Evolutionary conservation across 2,888 invertebrate species (phyloP), one percentile per base, ranked within the genome.

Genomic region (Elysia crispata): DNA sequence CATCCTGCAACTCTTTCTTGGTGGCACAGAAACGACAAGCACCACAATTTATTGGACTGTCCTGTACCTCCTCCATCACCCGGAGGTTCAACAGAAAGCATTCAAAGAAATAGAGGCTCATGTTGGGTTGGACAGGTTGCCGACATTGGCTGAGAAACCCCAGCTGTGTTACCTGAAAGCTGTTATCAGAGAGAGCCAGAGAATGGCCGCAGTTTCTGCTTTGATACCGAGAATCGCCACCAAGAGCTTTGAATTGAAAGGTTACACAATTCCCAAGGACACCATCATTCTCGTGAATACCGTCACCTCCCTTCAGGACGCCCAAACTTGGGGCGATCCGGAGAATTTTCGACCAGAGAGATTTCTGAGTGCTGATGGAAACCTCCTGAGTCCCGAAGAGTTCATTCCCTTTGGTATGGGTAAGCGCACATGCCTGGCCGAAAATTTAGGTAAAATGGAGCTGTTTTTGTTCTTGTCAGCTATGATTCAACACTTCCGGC

Each of bases 1-100:
- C n/a, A n/a, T n/a, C n/a, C n/a, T n/a, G n/a, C n/a, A n/a, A n/a
- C n/a, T n/a, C n/a, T n/a, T n/a, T n/a, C n/a, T n/a, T n/a, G n/a
- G n/a, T n/a, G n/a, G n/a, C n/a, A n/a, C n/a, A n/a, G n/a, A n/a
- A n/a, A n/a, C n/a, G n/a, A n/a, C n/a, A n/a, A n/a, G n/a, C n/a
- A 95, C 97, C 28, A 96, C 95, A 1, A 95, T 97, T 83, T 96
- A 96, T 89, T 97, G 97, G 93, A 95, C 95, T 83, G 93, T 97
- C 6, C 95, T 95, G 83, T 93, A 96, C 87, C 94, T 97, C 89
- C 96, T 96, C 11, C 94, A 95, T 67, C 94, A 97, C 89, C 95
- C 95, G 62, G 94, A 96, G 18, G 94, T 81, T n/a, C 82, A 81
- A 49, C 66, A 77, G 30, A 79, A 72, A 28, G 62, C 75, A 8